Percentiles rank a stretch among this genome's conserved stretches.
Evolutionary conservation across 2,113 vertebrate genomes (phyloP).

Genomic region (Struthidea cinerea): DNA sequence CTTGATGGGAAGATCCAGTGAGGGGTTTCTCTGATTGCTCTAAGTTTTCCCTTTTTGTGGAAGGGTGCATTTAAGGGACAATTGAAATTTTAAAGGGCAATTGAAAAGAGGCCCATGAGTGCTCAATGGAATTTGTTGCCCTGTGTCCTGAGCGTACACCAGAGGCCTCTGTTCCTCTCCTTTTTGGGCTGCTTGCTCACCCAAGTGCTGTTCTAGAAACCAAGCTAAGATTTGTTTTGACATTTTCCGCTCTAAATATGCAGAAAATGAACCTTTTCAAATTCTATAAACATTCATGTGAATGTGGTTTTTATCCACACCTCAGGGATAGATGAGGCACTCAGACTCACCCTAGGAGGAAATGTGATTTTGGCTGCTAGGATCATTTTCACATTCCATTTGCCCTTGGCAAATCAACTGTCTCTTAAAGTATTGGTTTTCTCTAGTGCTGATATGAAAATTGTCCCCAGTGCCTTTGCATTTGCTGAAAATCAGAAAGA

Average conservation of each 20-base stretch:
- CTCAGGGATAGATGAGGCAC: neutral
- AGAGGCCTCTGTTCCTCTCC: neutral
- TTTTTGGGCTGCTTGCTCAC: neutral
- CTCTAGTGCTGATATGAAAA: neutral
- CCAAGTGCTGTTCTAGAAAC: neutral
- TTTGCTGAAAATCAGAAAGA: neutral
- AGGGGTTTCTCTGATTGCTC: neutral
- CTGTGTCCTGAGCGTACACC: neutral
- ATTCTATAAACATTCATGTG: neutral
- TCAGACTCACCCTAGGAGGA: neutral
- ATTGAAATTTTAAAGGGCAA: neutral
- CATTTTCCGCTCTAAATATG: neutral
- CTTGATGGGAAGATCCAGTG: neutral
- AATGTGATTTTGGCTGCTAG: neutral
- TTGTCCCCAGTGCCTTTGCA: neutral
- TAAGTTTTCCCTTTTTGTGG: neutral
- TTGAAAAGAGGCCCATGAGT: neutral
- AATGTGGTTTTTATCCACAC: neutral
- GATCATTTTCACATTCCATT: neutral
- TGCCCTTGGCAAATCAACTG: neutral
- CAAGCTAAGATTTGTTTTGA: conserved; percentile 32
- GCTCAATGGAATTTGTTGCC: neutral
- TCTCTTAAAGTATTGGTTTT: neutral
- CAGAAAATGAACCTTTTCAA: conserved; percentile 37
- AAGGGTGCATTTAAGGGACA: neutral